A percentile compares a stretch with the other conserved stretches of the same genome.
Evolutionary conservation across 2,113 vertebrate genomes (phyloP).

Genomic region (Axis porcinus): DNA sequence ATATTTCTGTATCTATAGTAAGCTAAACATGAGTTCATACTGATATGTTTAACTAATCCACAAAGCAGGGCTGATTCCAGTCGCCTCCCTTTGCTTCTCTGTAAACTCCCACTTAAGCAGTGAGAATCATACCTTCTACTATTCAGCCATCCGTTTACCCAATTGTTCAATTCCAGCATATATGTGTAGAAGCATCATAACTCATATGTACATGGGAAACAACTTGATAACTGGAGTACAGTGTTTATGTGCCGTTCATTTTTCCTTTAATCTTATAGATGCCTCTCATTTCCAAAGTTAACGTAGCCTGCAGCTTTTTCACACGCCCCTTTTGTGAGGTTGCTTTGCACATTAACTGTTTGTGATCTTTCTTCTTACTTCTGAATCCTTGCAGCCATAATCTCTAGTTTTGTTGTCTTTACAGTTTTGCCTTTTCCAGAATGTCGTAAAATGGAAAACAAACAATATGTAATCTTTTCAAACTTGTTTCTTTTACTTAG

Average conservation of each 20-base stretch:
- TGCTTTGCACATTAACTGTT: neutral
- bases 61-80: neutral
- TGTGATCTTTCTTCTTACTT: neutral
- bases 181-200: neutral
- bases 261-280: neutral
- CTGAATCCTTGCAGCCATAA: neutral
- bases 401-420: neutral
- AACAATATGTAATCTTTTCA: neutral
- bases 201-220: neutral
- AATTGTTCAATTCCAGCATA: neutral
- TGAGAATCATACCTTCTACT: neutral
- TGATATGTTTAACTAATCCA: neutral
- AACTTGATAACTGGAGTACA: neutral
- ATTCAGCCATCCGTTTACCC: neutral
- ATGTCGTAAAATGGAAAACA: neutral
- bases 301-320: neutral
- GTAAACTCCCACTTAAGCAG: neutral
- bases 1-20: neutral
- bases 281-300: neutral
- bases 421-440: neutral
- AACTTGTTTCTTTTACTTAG: neutral
- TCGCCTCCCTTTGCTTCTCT: neutral
- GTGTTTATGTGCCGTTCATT: neutral
- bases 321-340: neutral
- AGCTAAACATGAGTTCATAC: neutral